Conservation (phyloP, 2,888 invertebrate species). For the Rhorus exstirpatorius region DNA sequence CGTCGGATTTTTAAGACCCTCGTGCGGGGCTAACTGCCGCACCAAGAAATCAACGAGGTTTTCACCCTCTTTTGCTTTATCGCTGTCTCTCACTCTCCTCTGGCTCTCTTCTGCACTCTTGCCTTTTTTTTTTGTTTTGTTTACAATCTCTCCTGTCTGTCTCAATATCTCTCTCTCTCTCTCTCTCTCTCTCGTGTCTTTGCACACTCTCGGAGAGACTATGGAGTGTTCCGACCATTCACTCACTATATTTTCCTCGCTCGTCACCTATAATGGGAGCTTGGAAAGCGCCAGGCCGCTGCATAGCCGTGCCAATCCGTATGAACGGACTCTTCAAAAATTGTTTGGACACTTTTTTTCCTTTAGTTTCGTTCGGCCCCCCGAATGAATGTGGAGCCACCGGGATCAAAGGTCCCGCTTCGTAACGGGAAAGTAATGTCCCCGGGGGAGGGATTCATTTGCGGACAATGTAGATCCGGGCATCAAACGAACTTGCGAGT, state of each 20-base stretch:
- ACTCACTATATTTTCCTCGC: conserved; percentile 29
- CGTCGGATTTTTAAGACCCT: conserved; percentile 70
- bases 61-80: conserved; percentile 47
- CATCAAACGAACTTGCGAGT: no score
- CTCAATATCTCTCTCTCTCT: conserved; percentile 27
- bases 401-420: no score
- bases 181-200: conserved; percentile 14
- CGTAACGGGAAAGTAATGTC: no score
- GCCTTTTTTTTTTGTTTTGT: background rate
- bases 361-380: background rate
- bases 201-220: no score
- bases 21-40: conserved; percentile 63
- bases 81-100: conserved; percentile 29
- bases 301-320: conserved; percentile 43
- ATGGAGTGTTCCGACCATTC: conserved; percentile 52
- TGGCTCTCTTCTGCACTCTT: conserved; percentile 9
- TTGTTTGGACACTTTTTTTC: conserved; percentile 15
- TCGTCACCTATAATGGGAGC: conserved; percentile 47
- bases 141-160: background rate
- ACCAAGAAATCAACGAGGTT: conserved; percentile 61
- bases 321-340: conserved; percentile 20
- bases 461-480: no score
- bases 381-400: no score
- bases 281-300: conserved; percentile 32
- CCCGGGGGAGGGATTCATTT: no score